Percentiles rank a stretch among this genome's conserved stretches.
These are phyloP conservation scores for Diabrotica virgifera DNA, from an alignment of 1,140 invertebrate species.

Conservation along the genomic window DNA sequence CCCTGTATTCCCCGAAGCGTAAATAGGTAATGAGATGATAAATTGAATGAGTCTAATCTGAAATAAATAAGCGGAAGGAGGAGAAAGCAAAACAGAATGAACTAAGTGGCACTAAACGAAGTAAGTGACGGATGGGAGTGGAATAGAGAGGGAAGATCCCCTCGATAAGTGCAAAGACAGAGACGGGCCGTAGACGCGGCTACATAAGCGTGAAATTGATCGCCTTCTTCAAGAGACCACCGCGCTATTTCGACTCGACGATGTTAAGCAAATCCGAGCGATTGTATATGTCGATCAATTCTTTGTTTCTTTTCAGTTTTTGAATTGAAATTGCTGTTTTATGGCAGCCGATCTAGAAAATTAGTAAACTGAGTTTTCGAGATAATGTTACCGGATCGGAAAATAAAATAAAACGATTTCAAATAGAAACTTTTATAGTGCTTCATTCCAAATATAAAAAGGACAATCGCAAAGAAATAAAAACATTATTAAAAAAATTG, in stretches of 20 bases:
- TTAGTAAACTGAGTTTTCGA: neutral
- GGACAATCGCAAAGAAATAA: no score
- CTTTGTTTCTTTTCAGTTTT: slow-evolving; percentile 31
- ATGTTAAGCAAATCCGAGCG: slow-evolving; percentile 44
- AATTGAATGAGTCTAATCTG: slow-evolving; percentile 46
- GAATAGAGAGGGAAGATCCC: slow-evolving; percentile 23
- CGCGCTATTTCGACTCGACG: slow-evolving; percentile 39
- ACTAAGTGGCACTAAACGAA: slow-evolving; percentile 47
- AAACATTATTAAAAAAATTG: no score
- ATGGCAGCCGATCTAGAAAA: slow-evolving; percentile 10
- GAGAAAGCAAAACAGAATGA: slow-evolving; percentile 41
- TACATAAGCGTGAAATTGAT: slow-evolving; percentile 48
- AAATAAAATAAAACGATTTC: no score
- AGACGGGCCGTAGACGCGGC: slow-evolving; percentile 34
- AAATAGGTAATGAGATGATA: slow-evolving; percentile 47
- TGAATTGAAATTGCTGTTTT: slow-evolving; percentile 21
- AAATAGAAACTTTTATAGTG: no score
- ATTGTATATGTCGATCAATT: slow-evolving; percentile 36
- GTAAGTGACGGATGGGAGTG: slow-evolving; percentile 44
- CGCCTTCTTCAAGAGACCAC: slow-evolving; percentile 37
- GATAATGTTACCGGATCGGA: neutral
- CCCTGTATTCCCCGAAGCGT: slow-evolving; percentile 24
- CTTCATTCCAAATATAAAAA: no score
- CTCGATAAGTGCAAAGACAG: slow-evolving; percentile 21
- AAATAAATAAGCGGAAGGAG: slow-evolving; percentile 46